Evolutionary conservation across 2,113 vertebrate species (phyloP), one percentile per base, ranked within the genome.

Genomic region (Psilopsiagon aymara): DNA sequence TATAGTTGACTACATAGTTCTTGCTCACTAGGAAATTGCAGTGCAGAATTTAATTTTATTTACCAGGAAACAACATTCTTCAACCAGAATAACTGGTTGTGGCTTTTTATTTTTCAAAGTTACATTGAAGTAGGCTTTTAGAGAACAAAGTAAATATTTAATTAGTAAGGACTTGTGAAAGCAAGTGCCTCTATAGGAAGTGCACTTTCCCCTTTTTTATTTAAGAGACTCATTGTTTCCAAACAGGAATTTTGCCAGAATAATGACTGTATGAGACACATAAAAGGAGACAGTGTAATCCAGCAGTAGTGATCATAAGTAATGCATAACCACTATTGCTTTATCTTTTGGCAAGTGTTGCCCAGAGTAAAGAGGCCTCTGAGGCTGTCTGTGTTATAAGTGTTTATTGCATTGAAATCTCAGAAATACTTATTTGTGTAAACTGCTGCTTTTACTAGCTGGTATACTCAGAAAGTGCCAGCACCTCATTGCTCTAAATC

Each of bases 101-200:
- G 41, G 39, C 47, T 82, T 81, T 59, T 59, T 75, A 77, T 82
- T 91, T 94, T 88, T 88, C 44, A 82, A 85, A 92, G 73, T 71
- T 68, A 60, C n/a, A 66, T 44, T 92, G 62, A 86, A 97, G n/a
- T 24, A 17, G 23, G 29, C 13, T 92, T 90, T 90, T 83, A 94
- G 89, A 88, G 47, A 86, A 33, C 17, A 88, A 81, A 96, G 85
- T 94, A 96, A 94, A 97, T 95, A 92, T 97, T 96, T 95, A 74
- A 90, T 90, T 84, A 84, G 44, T 23, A 63, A 33, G 43, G 74
- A 81, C 81, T 93, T 96, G 76, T 70, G 49, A 85, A 93, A 80
- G 31, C 24, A 91, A 86, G 88, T 93, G 53, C 49, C 29, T 92
- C n/a, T 82, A 82, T 78, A 92, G 87, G 68, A 94, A 96, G 33